Evolutionary conservation across 2,888 invertebrate species (phyloP).

Genomic region (Ectropis crepuscularia): DNA sequence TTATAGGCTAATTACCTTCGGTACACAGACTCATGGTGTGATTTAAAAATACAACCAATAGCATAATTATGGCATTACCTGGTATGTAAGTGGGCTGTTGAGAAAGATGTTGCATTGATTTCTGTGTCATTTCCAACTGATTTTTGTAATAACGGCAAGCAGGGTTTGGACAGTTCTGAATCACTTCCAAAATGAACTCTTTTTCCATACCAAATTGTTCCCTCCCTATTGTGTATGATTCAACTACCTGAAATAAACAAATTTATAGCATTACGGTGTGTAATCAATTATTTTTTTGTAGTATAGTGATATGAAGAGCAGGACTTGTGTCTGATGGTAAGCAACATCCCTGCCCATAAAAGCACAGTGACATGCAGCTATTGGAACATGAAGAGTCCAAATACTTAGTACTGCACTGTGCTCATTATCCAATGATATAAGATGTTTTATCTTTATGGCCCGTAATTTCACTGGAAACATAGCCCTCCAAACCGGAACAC

Average conservation of each 20-base stretch:
- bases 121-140: constrained; percentile 90
- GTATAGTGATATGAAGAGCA: no score
- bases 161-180: constrained; percentile 94
- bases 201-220: constrained; percentile 95
- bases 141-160: constrained; percentile 95
- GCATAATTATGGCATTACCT: constrained; percentile 60
- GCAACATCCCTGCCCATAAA: no score
- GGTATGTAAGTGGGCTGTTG: constrained; percentile 84
- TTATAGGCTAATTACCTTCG: no score
- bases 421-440: no score
- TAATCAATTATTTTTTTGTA: background rate
- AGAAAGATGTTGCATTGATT: constrained; percentile 88
- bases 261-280: background rate
- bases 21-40: no score
- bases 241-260: constrained; percentile 85
- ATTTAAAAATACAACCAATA: background rate
- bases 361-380: no score
- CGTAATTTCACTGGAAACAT: no score
- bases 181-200: constrained; percentile 94
- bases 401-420: no score
- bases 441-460: no score
- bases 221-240: constrained; percentile 93
- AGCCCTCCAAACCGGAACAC: no score
- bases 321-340: no score
- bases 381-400: no score